Base-by-base conservation (phyloP, 2,797 vertebrate genomes). In the Linurgus olivaceus region DNA sequence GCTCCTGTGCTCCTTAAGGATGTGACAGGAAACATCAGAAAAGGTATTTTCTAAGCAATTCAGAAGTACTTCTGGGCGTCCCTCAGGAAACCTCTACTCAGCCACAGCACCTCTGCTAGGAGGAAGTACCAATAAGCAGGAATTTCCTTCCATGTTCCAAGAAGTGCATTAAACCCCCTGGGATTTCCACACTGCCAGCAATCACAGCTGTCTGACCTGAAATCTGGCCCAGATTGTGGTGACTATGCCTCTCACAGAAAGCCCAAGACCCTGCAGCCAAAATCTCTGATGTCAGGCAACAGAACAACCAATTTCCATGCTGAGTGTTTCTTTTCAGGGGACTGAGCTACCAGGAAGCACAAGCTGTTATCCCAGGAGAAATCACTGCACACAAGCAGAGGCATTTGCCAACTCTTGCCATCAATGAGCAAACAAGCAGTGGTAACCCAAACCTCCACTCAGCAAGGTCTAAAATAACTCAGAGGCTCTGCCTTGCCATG, bases 391-490 rank as follows among this genome's bases (percentile, higher is more conserved):
- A 37, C 28, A 74, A 84, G 76, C 73, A 57, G 57, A 81, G 50
- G 38, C 45, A 44, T 54, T 35, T 90, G 58, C 73, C 91, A 95
- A 20, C 83, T 70, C 66, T 31, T 75, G 42, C 17, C 24, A 78
- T 47, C 80, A 31, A 15, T 5, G 66, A 84, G 61, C 86, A 38
- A 71, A 80, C 38, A 29, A 65, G 58, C 42, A 77, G 86, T 13
- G 31, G 20, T 24, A 84, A 93, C 35, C 18, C 88, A 78, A 76
- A 78, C 33, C 90, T 75, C 42, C 63, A n/a, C 44, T 74, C 40
- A 85, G 25, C 80, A 51, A 73, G 67, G 63, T 55, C 68, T 78
- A 82, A 91, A 95, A 92, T 89, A 96, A 82, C 86, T 76, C 2
- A 0, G 72, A 82, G 59, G 57, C 28, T 93, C 88, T 28, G 1